phyloP scores from a whole-genome alignment of 2,888 invertebrate genomes.

The Bunonema sp. region DNA sequence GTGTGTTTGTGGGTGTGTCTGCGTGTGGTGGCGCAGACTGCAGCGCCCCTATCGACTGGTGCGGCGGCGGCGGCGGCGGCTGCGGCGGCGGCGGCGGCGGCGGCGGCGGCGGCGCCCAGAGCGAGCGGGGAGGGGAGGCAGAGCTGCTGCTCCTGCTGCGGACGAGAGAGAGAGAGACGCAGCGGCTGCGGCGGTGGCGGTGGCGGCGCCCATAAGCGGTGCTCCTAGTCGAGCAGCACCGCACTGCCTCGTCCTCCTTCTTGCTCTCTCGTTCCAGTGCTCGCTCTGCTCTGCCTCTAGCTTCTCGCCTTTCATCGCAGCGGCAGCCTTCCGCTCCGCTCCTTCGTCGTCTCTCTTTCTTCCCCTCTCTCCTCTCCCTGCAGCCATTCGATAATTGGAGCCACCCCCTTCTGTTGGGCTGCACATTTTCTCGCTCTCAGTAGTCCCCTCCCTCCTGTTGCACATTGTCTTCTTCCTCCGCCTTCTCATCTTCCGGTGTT shows the following conservation, averaged over 20 bases:
- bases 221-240: no score
- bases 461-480: background rate
- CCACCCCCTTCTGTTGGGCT: background rate
- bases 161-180: no score
- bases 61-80: no score
- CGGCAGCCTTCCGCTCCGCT: slow-evolving; percentile 3
- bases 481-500: slow-evolving; percentile 1
- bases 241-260: background rate
- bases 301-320: slow-evolving; percentile 2
- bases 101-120: no score
- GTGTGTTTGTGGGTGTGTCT: no score
- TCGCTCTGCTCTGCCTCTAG: background rate
- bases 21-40: no score
- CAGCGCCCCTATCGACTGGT: no score
- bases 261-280: slow-evolving; percentile 2
- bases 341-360: background rate
- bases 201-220: no score
- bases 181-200: no score
- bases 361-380: background rate
- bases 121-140: no score
- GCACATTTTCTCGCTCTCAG: background rate
- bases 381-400: background rate
- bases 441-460: background rate
- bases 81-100: no score
- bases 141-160: no score